These are phyloP conservation scores for Chaetorhynchus papuensis DNA, from an alignment of 2,113 vertebrate genomes.

Conservation along the genomic window DNA sequence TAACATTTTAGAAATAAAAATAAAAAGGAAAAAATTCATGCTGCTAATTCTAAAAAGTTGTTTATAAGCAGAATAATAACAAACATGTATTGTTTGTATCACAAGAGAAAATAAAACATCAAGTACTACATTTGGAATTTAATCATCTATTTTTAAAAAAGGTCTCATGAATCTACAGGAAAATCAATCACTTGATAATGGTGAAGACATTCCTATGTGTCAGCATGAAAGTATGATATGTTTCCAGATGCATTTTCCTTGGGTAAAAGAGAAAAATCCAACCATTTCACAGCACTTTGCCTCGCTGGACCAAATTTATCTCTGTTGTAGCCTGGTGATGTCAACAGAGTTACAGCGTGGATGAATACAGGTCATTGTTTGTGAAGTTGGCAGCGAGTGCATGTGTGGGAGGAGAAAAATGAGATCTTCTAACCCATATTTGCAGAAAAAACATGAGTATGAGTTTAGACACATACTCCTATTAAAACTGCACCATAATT, in stretches of 20 bases:
- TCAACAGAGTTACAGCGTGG: slow-evolving; percentile 17
- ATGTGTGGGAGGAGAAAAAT: slow-evolving; percentile 44
- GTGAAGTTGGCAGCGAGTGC: background rate
- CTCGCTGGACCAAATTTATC: slow-evolving; percentile 24
- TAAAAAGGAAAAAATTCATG: rapidly evolving
- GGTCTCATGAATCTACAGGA: background rate
- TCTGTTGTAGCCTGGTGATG: slow-evolving; percentile 45
- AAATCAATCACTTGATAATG: background rate
- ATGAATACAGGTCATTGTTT: slow-evolving; percentile 53
- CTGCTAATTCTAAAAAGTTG: background rate
- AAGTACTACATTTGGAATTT: background rate
- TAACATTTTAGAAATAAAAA: background rate
- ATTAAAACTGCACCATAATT: slow-evolving; percentile 51
- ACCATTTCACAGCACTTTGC: slow-evolving; percentile 14
- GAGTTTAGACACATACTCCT: slow-evolving; percentile 49
- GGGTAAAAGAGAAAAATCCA: slow-evolving; percentile 8
- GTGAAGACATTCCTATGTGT: slow-evolving; percentile 1
- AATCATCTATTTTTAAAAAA: background rate
- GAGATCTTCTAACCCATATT: slow-evolving; percentile 31
- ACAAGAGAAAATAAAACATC: background rate
- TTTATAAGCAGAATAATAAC: background rate
- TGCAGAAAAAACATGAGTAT: slow-evolving; percentile 23
- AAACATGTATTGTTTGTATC: background rate
- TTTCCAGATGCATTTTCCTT: slow-evolving; percentile 17
- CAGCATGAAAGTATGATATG: background rate